Base-by-base conservation (phyloP, 2,113 vertebrate species). In the Sorex fumeus region DNA sequence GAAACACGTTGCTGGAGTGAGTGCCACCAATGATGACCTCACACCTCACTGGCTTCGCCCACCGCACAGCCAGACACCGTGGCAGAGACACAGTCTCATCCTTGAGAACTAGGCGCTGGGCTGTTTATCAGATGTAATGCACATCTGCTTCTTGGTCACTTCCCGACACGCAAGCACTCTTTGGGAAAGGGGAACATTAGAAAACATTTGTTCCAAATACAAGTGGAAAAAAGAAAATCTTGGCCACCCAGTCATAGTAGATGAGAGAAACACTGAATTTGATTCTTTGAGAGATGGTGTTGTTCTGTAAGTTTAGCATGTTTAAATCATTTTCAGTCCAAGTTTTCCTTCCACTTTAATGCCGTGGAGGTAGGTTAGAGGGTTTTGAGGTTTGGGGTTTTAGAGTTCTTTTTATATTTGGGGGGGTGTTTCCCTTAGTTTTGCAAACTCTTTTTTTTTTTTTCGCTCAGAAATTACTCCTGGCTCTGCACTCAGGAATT, bases 271-370 rank as follows among this genome's bases (percentile, higher is more conserved):
- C 45, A 27, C 16, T 66, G 71, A 13, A 79, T 87, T 91, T 28
- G 75, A 25, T 67, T 84, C 84, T 93, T 92, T 93, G 36, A 70
- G 36, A 13, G 2, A n/a, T 45, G 32, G 32, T 43, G 34, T 83
- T 32, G 32, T 80, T 80, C 78, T 90, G 19, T 88, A 78, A 69
- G 72, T 92, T 92, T 64, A 92, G 80, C 82, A 43, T 23, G 19
- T 0, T 2, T 66, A 53, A 74, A 70, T 88, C 79, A 53, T 30
- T 86, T 81, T 12, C n/a, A 80, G 27, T 80, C 62, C 53, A 70
- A 70, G 69, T 53, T 81, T 72, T 6, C 45, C 88, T 81, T 86
- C 70, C 18, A 57, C 30, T 79, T 80, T 47, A 43, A 86, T 83
- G 79, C 30, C 28, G 21, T 57, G 53, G 16, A 57, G 18, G 4